These are phyloP conservation scores for Horisme vitalbata DNA, from an alignment of 2,888 invertebrate genomes.

Conservation along the genomic window DNA sequence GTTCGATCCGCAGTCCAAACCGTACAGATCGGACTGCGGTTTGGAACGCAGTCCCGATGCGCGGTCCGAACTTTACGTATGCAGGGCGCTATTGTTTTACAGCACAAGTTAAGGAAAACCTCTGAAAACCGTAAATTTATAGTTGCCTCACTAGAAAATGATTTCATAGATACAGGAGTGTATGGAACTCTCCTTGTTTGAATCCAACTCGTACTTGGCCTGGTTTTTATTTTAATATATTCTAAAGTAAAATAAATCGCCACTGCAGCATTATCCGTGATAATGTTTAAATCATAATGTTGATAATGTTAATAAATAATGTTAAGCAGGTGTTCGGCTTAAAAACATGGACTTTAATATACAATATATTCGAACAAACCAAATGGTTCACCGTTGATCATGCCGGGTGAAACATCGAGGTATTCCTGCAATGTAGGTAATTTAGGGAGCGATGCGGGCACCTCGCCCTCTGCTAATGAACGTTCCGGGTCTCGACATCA, in stretches of 20 bases:
- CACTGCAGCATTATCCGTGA: conserved; percentile 1
- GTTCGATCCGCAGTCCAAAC: no score
- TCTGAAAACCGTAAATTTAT: no score
- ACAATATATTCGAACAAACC: conserved; percentile 6
- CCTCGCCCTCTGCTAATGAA: conserved; percentile 25
- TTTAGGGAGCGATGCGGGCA: conserved; percentile 24
- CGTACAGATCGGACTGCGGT: no score
- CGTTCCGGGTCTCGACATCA: conserved; percentile 28
- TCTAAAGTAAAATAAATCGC: conserved; percentile 9
- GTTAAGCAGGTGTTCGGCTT: conserved; percentile 17
- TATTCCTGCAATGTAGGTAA: conserved; percentile 25
- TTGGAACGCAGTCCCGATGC: no score
- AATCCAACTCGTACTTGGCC: no score
- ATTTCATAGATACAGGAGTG: no score
- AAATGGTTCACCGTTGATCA: conserved; percentile 3
- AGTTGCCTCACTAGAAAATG: no score
- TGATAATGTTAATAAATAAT: no score
- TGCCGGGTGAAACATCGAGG: conserved; percentile 4
- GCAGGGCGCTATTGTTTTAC: no score
- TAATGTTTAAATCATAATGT: conserved; percentile 17
- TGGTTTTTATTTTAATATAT: background rate
- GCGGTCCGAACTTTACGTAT: no score
- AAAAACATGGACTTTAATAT: conserved; percentile 7
- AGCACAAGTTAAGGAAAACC: no score
- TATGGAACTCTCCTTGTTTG: no score